Percentiles rank a stretch among this genome's conserved stretches.
phyloP scores from a whole-genome alignment of 2,797 vertebrate species.

The Falco peregrinus region DNA sequence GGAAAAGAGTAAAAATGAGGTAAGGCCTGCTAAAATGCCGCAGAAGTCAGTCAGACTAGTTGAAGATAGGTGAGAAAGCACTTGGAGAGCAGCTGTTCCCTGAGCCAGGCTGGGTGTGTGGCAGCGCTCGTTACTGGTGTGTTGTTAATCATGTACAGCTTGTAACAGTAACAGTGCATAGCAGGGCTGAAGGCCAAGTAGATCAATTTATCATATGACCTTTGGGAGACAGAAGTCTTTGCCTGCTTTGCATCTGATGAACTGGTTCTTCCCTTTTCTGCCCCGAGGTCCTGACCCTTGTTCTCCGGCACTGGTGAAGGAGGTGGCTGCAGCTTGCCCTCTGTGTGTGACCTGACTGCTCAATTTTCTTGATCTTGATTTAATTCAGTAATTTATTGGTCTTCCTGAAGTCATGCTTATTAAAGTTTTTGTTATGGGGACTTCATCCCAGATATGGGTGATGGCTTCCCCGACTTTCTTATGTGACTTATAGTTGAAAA shows the following conservation, averaged over 20 bases:
- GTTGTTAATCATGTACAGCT: background rate
- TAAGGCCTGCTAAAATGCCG: background rate
- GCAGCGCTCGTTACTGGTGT: background rate
- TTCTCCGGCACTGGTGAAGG: background rate
- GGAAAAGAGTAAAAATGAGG: background rate
- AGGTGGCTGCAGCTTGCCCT: background rate
- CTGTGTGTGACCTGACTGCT: background rate
- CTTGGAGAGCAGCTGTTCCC: background rate
- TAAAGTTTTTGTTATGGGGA: background rate
- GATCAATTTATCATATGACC: constrained; percentile 31
- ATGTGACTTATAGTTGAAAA: background rate
- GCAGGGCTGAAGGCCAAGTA: background rate
- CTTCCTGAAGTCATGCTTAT: background rate
- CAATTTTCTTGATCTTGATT: background rate
- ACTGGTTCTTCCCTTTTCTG: constrained; percentile 43
- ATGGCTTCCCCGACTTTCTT: background rate
- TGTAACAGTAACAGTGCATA: rapidly evolving
- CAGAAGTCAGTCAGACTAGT: background rate
- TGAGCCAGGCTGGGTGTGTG: background rate
- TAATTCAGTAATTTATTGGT: background rate
- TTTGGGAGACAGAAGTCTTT: constrained; percentile 42
- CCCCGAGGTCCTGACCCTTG: background rate
- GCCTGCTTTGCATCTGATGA: constrained; percentile 44
- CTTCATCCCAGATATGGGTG: background rate
- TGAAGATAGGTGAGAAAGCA: background rate